Evolutionary conservation across 64 coral and sea anemone species (phyloP), one percentile per base, ranked within the genome.

Genomic region (Dendrophyllia cribrosa): DNA sequence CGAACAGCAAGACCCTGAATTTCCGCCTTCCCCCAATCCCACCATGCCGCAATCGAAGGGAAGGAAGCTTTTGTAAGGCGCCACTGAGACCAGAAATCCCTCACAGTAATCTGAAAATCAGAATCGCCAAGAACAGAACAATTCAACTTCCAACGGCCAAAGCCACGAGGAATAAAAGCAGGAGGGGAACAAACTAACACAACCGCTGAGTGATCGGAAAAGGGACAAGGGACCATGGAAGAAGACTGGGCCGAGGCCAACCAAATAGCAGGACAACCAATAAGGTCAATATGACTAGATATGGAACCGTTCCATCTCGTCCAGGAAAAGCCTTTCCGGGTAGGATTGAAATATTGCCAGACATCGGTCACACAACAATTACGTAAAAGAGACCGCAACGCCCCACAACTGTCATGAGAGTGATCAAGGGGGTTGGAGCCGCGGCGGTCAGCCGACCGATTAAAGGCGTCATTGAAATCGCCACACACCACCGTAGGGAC

Each of bases 141-240:
- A 8, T 93, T 93, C 0, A 93, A 7, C 14, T 74, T 74, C 75
- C 85, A 88, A 1, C 45, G 45, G 20, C 85, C 67, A 34, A 77
- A 77, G 17, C 86, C 77, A 74, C 67, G 25, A 20, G 55, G 66
- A 1, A 50, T 4, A 6, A 43, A n/a, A 17, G 64, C 76, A 10
- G 92, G 86, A 43, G 89, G 48, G 11, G 48, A 52, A 11, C 43
- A 16, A 2, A 3, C 20, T 4, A 71, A 2, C 17, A 87, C 14
- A 5, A 94, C 5, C 34, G 68, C 92, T 76, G 75, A 65, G 23
- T 94, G 92, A 22, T 94, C 92, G 7, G 92, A 88, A 20, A 59
- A 60, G 3, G 92, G 85, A 44, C 85, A 93, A 0, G 75, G 62
- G 0, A 73, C 0, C 11, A 93, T 62, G 10, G 11, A 13, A 83